A percentile compares a stretch with the other conserved stretches of the same genome.
phyloP scores from a whole-genome alignment of 2,888 invertebrate species.

The Apodemia zela region DNA sequence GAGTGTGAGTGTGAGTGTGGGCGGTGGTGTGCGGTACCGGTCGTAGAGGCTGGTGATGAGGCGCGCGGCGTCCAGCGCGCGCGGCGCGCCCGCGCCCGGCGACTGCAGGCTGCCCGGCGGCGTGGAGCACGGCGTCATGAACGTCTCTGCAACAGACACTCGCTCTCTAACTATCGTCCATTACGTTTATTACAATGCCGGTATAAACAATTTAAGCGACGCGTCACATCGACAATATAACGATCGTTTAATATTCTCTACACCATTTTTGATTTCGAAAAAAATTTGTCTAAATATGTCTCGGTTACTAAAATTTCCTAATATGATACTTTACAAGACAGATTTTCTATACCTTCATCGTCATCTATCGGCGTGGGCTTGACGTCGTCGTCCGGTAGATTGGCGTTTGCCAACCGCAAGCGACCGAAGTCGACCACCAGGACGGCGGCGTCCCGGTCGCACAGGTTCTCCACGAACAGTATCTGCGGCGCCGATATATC shows the following conservation, averaged over 20 bases:
- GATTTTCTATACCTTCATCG: slow-evolving; percentile 44
- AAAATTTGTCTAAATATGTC: too few species aligned
- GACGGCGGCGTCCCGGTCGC: slow-evolving; percentile 86
- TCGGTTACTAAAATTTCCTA: too few species aligned
- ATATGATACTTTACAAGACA: background rate
- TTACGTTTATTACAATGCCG: too few species aligned
- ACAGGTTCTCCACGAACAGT: slow-evolving; percentile 90
- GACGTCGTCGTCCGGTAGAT: slow-evolving; percentile 31
- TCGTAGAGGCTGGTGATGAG: slow-evolving; percentile 60
- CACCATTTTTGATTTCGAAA: too few species aligned
- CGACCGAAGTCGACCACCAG: slow-evolving; percentile 95
- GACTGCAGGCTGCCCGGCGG: slow-evolving; percentile 90
- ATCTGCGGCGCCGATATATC: slow-evolving; percentile 97
- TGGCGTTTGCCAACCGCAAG: slow-evolving; percentile 79
- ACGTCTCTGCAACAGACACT: slow-evolving; percentile 81
- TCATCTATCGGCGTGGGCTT: slow-evolving; percentile 82
- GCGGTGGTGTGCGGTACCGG: slow-evolving; percentile 38
- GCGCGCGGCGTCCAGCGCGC: slow-evolving; percentile 46
- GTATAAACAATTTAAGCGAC: too few species aligned
- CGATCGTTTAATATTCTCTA: too few species aligned
- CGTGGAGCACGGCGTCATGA: slow-evolving; percentile 92
- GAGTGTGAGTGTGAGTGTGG: too few species aligned
- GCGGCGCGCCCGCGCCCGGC: slow-evolving; percentile 77
- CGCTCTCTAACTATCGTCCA: too few species aligned
- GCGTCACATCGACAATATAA: too few species aligned